These are phyloP conservation scores for Heliconius hewitsoni DNA, from an alignment of 1,140 invertebrate species.

Conservation along the genomic window DNA sequence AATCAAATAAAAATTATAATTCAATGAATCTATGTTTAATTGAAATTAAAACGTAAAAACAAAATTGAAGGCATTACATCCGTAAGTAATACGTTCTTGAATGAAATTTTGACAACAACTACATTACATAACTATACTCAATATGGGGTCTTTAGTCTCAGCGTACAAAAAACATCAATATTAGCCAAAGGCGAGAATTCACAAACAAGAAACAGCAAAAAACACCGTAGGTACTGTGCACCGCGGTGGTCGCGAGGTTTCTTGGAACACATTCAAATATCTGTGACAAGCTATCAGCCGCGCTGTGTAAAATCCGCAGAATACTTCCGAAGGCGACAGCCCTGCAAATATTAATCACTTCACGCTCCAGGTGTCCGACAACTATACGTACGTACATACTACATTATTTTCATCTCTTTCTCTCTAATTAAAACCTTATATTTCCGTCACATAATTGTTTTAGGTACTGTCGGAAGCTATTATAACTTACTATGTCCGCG, in stretches of 20 bases:
- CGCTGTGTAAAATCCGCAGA: constrained; percentile 5
- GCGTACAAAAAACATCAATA: not conserved
- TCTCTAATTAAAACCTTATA: constrained; percentile 23
- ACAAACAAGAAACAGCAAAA: not conserved
- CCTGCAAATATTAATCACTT: constrained; percentile 44
- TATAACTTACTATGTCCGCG: not conserved
- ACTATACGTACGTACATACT: constrained; percentile 25
- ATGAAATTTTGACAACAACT: not conserved
- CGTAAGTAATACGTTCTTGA: not conserved
- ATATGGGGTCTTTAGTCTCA: not conserved
- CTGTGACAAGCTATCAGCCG: constrained; percentile 14
- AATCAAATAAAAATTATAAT: not conserved
- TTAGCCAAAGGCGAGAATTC: not conserved
- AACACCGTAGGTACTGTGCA: not conserved
- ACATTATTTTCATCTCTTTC: constrained; percentile 31
- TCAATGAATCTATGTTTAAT: not conserved
- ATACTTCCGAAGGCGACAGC: constrained; percentile 30
- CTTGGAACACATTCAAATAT: constrained; percentile 3
- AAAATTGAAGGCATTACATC: no score
- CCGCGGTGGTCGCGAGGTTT: not conserved
- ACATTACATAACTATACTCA: not conserved
- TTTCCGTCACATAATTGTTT: constrained; percentile 10
- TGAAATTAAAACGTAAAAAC: no score
- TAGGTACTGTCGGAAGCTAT: constrained; percentile 5
- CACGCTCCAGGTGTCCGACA: constrained; percentile 43